Evolutionary conservation across 2,797 vertebrate genomes (phyloP).

Genomic region (Onychomys leucogaster): DNA sequence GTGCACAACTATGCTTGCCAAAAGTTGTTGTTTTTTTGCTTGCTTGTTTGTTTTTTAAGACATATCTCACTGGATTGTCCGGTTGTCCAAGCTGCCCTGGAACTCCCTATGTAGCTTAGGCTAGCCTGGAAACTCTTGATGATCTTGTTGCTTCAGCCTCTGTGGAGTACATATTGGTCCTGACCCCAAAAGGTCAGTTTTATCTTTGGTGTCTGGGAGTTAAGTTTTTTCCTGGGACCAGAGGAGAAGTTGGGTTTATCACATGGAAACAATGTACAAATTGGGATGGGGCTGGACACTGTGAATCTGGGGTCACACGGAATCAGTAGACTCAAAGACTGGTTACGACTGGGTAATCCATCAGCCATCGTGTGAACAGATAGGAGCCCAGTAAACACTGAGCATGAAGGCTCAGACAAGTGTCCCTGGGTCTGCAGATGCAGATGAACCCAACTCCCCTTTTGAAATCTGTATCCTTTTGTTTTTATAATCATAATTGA

Average conservation of each 20-base stretch:
- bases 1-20: not conserved
- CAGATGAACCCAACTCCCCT: not conserved
- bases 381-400: not conserved
- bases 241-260: not conserved
- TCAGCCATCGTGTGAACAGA: not conserved
- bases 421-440: not conserved
- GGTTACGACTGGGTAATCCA: not conserved
- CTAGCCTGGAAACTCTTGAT: not conserved
- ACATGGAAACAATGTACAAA: not conserved
- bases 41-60: not conserved
- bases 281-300: not conserved
- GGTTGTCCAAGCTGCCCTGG: not conserved
- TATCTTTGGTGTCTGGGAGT: not conserved
- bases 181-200: not conserved
- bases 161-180: too few species aligned
- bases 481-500: not conserved
- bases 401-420: not conserved
- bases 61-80: too few species aligned
- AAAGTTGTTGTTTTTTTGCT: not conserved
- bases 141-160: not conserved
- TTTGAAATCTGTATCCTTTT: not conserved
- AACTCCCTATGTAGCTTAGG: not conserved
- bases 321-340: not conserved
- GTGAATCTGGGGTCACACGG: not conserved
- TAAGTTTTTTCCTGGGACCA: not conserved